phyloP scores from a whole-genome alignment of 1,140 invertebrate genomes.

The Hesperophylax magnus region DNA sequence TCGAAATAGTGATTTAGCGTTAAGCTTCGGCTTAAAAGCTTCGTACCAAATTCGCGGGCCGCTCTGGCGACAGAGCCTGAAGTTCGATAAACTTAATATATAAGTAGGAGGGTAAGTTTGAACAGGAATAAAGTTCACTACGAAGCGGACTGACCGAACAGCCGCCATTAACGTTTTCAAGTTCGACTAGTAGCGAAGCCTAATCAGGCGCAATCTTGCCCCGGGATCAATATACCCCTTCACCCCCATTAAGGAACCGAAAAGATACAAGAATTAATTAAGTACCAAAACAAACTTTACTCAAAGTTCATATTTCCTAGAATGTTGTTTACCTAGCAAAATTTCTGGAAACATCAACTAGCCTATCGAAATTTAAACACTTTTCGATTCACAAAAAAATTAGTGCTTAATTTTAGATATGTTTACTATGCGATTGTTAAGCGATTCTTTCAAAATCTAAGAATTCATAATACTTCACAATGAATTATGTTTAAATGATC shows the following conservation, averaged over 20 bases:
- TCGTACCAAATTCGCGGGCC: background rate
- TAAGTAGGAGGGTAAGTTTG: slow-evolving; percentile 6
- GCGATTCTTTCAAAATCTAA: too few species aligned
- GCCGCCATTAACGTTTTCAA: slow-evolving; percentile 17
- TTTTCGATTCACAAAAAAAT: too few species aligned
- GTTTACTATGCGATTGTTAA: too few species aligned
- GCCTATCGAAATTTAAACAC: too few species aligned
- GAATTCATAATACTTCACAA: too few species aligned
- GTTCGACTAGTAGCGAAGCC: slow-evolving; percentile 2
- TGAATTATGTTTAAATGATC: too few species aligned
- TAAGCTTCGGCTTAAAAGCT: slow-evolving; percentile 20
- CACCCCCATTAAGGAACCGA: background rate
- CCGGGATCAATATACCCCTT: slow-evolving; percentile 9
- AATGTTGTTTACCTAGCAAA: too few species aligned
- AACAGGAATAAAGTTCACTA: slow-evolving; percentile 8
- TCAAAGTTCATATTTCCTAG: too few species aligned
- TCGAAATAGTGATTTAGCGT: too few species aligned
- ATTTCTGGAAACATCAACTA: too few species aligned
- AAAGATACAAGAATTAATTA: background rate
- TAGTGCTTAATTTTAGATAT: too few species aligned
- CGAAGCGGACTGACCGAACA: background rate
- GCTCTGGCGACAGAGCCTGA: background rate
- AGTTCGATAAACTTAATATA: background rate
- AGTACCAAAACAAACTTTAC: background rate
- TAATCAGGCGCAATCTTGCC: slow-evolving; percentile 30